phyloP scores from a whole-genome alignment of 1,140 invertebrate genomes.

The Panulirus ornatus region DNA sequence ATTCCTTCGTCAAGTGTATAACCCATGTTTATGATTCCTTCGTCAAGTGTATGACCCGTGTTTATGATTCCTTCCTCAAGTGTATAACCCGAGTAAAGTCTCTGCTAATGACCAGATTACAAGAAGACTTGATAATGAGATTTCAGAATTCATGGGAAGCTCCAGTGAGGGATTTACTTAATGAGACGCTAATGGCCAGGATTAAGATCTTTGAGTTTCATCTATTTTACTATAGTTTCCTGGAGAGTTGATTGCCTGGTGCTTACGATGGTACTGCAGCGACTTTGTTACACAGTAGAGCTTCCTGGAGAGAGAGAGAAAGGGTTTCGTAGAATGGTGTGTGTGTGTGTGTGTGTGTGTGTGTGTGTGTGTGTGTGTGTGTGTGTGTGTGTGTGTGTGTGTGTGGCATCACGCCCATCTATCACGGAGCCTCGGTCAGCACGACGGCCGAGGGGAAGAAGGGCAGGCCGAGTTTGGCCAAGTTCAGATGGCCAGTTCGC shows the following conservation, averaged over 20 bases:
- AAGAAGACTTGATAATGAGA: not conserved
- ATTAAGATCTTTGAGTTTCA: no score
- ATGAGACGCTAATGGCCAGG: not conserved
- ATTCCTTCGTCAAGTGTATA: no score
- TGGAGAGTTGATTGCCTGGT: not conserved
- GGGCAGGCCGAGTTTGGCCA: slow-evolving; percentile 45
- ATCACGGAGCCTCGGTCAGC: slow-evolving; percentile 52
- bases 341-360: slow-evolving; percentile 34
- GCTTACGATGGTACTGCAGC: not conserved
- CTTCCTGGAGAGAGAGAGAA: not conserved
- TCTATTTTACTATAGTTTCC: no score
- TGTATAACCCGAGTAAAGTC: not conserved
- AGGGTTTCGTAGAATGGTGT: not conserved
- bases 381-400: not conserved
- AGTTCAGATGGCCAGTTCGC: slow-evolving; percentile 44
- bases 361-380: slow-evolving; percentile 31
- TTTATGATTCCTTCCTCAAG: no score
- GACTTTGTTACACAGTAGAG: not conserved
- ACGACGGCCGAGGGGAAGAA: slow-evolving; percentile 62
- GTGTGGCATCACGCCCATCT: slow-evolving; percentile 17
- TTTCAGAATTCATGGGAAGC: not conserved
- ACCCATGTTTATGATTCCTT: no score
- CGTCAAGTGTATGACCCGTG: no score
- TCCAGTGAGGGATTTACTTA: not conserved
- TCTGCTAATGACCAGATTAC: not conserved